These are phyloP conservation scores for Nephila pilipes DNA, from an alignment of 1,140 invertebrate species.

Conservation along the genomic window DNA sequence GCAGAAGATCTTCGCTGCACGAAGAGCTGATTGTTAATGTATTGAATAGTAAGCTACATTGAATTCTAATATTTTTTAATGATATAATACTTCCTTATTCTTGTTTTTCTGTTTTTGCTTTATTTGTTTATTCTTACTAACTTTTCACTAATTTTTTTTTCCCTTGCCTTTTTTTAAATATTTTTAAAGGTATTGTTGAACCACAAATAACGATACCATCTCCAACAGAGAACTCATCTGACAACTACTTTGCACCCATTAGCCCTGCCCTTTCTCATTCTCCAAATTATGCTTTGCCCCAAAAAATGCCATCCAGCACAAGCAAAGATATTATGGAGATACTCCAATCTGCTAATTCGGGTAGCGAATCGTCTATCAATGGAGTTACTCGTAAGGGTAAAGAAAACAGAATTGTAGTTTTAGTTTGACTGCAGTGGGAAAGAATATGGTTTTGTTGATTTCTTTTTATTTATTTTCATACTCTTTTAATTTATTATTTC, in stretches of 20 bases:
- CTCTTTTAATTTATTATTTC: not conserved
- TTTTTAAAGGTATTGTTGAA: slow-evolving; percentile 70
- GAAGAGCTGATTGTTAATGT: slow-evolving; percentile 86
- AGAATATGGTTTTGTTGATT: not conserved
- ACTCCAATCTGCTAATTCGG: slow-evolving; percentile 51
- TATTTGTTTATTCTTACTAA: not conserved
- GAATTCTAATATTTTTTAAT: not conserved
- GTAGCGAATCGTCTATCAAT: slow-evolving; percentile 1
- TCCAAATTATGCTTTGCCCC: slow-evolving; percentile 35
- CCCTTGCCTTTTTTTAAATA: not conserved
- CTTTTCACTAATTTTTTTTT: not conserved
- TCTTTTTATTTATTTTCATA: not conserved
- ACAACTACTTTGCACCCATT: slow-evolving; percentile 71
- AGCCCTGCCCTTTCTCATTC: slow-evolving; percentile 67
- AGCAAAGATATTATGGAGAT: slow-evolving; percentile 72
- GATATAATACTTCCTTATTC: not conserved
- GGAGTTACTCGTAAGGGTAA: slow-evolving; percentile 51
- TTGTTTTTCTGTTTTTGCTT: not conserved
- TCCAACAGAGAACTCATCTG: slow-evolving; percentile 59
- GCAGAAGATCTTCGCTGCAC: slow-evolving; percentile 85
- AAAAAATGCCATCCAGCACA: not conserved
- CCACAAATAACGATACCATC: slow-evolving; percentile 68
- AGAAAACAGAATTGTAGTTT: not conserved
- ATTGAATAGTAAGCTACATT: slow-evolving; percentile 83
- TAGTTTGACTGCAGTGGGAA: not conserved